These are phyloP conservation scores for Eriocheir sinensis DNA, from an alignment of 1,140 invertebrate genomes.

Conservation along the genomic window DNA sequence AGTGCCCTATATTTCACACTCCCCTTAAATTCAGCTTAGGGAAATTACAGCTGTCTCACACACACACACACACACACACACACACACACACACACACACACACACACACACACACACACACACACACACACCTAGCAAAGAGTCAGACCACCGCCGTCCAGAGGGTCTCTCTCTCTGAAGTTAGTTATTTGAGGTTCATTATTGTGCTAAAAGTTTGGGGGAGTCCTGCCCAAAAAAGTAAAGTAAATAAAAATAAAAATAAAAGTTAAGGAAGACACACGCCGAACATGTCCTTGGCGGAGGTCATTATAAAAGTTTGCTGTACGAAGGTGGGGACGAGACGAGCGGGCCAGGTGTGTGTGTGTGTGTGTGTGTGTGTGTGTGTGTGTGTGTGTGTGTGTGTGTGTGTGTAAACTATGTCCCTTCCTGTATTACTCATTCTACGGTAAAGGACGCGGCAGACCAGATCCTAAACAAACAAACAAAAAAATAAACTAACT, in stretches of 20 bases:
- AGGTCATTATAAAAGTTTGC: background rate
- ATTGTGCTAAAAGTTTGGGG: constrained; percentile 25
- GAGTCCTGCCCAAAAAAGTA: no score
- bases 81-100: constrained; percentile 2
- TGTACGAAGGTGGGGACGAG: no score
- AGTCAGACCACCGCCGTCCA: background rate
- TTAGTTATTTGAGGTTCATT: constrained; percentile 26
- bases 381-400: no score
- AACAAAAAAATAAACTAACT: background rate
- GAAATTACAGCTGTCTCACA: background rate
- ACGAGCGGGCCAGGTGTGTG: no score
- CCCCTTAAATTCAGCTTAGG: background rate
- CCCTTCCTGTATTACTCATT: no score
- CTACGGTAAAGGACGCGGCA: no score
- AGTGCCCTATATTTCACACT: background rate
- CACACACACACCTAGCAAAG: background rate
- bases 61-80: background rate
- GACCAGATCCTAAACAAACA: background rate
- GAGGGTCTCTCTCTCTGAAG: background rate
- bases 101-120: constrained; percentile 14
- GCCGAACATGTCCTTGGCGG: background rate
- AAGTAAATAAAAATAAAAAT: background rate
- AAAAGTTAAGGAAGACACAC: background rate
- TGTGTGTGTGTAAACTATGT: no score
- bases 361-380: no score